Base-by-base conservation (phyloP, 2,797 vertebrate species). In the Pangasius mekongensis region DNA sequence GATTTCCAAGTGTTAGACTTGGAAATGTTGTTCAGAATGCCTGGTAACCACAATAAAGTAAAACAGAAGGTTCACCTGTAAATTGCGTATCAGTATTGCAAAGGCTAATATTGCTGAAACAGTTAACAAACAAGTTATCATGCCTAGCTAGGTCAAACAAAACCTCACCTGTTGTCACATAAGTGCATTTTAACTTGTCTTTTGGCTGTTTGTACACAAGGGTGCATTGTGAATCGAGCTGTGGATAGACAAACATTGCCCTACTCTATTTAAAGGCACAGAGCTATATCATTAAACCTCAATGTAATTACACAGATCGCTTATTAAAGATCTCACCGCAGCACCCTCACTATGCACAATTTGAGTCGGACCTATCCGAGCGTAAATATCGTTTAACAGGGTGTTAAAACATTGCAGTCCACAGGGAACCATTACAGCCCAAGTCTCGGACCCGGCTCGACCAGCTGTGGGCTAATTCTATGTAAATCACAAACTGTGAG, bases 401-500 rank as follows among this genome's bases (percentile, higher is more conserved):
- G 90, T 89, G 86, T 86, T 89, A 90, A 91, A 91, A 89, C 87
- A 82, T 86, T 60, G 82, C 82, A 62, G 90, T 91, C 91, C 81
- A 78, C 62, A 30, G 91, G 87, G 91, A 90, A 84, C 83, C 74
- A 89, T 88, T 92, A 91, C 89, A 89, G 92, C 91, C 88, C 92
- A 87, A 91, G 91, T 93, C 92, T 89, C 87, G 91, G 92, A 94
- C 92, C 89, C 66, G 33, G 86, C 87, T 85, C 74, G 6, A 80
- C 89, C 92, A 93, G 90, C 92, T 94, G 93, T 90, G 91, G 92
- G 90, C 92, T 90, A 92, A 93, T 93, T 92, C 90, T 91, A 94
- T 92, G 89, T 90, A 91, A 92, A 94, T 92, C 89, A 88, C 85
- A 89, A 84, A 89, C 93, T 93, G 92, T 92, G 90, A 93, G 91